Percentiles rank a stretch among this genome's conserved stretches.
These are phyloP conservation scores for Mylabris sibirica DNA, from an alignment of 2,888 invertebrate genomes.

Conservation along the genomic window DNA sequence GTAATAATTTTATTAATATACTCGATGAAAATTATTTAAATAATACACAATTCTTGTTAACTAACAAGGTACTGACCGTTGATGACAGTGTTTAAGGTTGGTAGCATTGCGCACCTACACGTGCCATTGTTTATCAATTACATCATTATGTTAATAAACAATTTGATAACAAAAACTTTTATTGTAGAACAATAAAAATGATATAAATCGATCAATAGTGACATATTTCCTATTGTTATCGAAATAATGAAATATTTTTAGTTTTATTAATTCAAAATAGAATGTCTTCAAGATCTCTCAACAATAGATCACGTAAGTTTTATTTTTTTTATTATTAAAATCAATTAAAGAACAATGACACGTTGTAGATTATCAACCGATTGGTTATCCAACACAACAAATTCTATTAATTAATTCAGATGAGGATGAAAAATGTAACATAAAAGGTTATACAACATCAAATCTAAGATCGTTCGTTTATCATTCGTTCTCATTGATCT, in stretches of 20 bases:
- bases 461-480: constrained; percentile 62
- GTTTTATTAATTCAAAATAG: background rate
- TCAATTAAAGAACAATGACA: background rate
- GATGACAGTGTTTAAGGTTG: background rate
- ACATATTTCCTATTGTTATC: background rate
- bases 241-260: background rate
- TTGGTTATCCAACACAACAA: constrained; percentile 66
- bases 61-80: no score
- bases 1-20: no score
- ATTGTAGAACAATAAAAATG: background rate
- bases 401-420: constrained; percentile 61
- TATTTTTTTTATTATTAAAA: background rate
- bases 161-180: constrained; percentile 7
- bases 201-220: background rate
- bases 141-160: background rate
- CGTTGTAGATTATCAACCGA: constrained; percentile 64
- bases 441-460: constrained; percentile 65
- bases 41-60: no score
- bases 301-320: background rate
- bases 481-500: constrained; percentile 63
- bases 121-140: background rate
- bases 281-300: background rate
- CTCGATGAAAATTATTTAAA: no score
- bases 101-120: background rate
- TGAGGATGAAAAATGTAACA: constrained; percentile 60